Percentiles rank a stretch among this genome's conserved stretches.
Conservation (phyloP, 1,140 invertebrate species). For the Carposina sasakii region DNA sequence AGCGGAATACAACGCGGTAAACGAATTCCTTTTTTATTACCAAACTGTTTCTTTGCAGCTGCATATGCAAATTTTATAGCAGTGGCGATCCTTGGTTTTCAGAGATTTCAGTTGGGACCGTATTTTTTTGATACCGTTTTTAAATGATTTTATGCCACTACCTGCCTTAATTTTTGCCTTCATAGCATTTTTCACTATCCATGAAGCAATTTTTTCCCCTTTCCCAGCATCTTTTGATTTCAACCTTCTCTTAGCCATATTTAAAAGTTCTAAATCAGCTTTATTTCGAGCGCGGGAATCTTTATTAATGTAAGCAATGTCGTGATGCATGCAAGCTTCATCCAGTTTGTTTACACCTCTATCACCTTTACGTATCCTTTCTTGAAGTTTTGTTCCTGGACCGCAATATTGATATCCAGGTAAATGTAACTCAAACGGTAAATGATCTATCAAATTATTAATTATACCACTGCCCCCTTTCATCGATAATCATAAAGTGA, state of each 20-base stretch:
- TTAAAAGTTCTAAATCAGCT: conserved; percentile 6
- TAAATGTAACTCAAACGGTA: conserved; percentile 6
- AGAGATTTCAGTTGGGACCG: not conserved
- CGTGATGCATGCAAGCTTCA: conserved; percentile 6
- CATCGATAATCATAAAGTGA: not conserved
- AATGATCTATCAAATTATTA: conserved; percentile 2
- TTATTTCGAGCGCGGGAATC: not conserved
- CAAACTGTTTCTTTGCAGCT: conserved; percentile 1
- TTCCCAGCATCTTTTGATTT: not conserved
- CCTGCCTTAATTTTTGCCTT: conserved; percentile 9
- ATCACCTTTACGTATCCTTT: conserved; percentile 3
- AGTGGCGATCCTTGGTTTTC: not conserved
- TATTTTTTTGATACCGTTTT: not conserved
- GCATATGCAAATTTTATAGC: not conserved
- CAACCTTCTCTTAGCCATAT: conserved; percentile 1
- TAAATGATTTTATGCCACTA: conserved; percentile 6
- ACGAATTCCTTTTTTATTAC: conserved; percentile 8
- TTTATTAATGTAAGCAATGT: conserved; percentile 9
- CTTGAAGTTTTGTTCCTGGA: conserved; percentile 1
- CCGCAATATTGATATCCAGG: conserved; percentile 6
- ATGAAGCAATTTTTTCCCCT: conserved; percentile 4
- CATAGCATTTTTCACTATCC: conserved; percentile 8
- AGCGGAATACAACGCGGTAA: conserved; percentile 41
- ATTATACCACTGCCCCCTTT: not conserved
- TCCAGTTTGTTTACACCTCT: conserved; percentile 7